These are phyloP conservation scores for Thera britannica DNA, from an alignment of 2,888 invertebrate genomes.

Conservation along the genomic window DNA sequence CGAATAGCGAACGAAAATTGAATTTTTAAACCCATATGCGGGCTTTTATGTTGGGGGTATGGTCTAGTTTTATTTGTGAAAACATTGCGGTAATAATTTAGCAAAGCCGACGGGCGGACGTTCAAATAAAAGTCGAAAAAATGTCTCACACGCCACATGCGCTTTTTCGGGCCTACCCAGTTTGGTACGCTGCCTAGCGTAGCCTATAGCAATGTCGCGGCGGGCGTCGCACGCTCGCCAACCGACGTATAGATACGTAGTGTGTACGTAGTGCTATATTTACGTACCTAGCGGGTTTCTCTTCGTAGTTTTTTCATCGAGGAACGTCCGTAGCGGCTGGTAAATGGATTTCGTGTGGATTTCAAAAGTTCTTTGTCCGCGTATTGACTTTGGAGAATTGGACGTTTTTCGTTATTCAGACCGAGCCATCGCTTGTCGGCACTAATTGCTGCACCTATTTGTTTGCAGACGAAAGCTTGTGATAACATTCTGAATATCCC, in stretches of 20 bases:
- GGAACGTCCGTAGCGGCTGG: slow-evolving; percentile 46
- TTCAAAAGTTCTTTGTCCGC: slow-evolving; percentile 53
- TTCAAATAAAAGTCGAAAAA: slow-evolving; percentile 52
- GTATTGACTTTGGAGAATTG: slow-evolving; percentile 54
- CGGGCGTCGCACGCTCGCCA: slow-evolving; percentile 1
- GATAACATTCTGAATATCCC: background rate
- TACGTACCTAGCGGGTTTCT: slow-evolving; percentile 10
- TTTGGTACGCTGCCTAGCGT: slow-evolving; percentile 37
- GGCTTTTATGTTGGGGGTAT: slow-evolving; percentile 49
- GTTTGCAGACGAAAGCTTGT: slow-evolving; percentile 11
- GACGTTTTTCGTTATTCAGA: slow-evolving; percentile 39
- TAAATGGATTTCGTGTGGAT: slow-evolving; percentile 59
- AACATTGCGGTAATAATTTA: slow-evolving; percentile 64
- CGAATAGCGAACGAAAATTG: slow-evolving; percentile 53
- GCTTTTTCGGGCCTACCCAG: slow-evolving; percentile 45
- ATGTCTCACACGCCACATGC: slow-evolving; percentile 44
- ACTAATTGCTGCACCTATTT: slow-evolving; percentile 29
- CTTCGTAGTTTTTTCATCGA: slow-evolving; percentile 47
- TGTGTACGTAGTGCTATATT: background rate
- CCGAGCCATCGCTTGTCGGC: slow-evolving; percentile 26
- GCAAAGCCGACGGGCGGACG: slow-evolving; percentile 44
- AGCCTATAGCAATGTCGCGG: slow-evolving; percentile 15
- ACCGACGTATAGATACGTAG: slow-evolving; percentile 2
- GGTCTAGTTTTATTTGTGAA: slow-evolving; percentile 55
- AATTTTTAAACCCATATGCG: slow-evolving; percentile 59